phyloP scores from a whole-genome alignment of 2,797 vertebrate genomes.

The Chiloscyllium punctatum region DNA sequence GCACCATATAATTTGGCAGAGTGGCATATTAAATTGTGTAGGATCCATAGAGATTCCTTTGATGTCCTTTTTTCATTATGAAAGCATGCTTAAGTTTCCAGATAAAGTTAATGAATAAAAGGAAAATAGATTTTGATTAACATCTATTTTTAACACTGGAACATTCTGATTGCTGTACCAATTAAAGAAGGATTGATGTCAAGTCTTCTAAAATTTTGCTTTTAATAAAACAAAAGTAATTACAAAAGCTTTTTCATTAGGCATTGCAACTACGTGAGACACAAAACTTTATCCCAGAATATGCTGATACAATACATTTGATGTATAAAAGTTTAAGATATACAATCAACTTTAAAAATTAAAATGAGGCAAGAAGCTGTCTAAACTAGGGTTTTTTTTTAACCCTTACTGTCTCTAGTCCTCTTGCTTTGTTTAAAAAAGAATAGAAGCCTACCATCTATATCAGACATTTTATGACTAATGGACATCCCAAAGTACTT shows the following conservation, averaged over 20 bases:
- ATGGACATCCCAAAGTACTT: not conserved
- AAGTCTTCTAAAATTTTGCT: not conserved
- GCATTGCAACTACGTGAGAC: not conserved
- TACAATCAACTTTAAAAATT: not conserved
- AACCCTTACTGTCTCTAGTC: not conserved
- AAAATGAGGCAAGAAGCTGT: not conserved
- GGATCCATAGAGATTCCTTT: slow-evolving; percentile 19
- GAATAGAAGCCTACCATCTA: not conserved
- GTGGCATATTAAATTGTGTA: not conserved
- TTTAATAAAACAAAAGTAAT: not conserved
- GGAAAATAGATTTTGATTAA: slow-evolving; percentile 28
- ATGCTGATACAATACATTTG: not conserved
- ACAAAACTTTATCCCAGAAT: not conserved
- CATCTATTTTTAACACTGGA: slow-evolving; percentile 5
- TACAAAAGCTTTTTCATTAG: not conserved
- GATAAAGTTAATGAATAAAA: slow-evolving; percentile 32
- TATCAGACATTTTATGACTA: not conserved
- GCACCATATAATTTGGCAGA: not conserved
- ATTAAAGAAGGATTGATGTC: slow-evolving; percentile 8
- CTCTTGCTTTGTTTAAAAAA: not conserved
- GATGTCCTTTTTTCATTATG: slow-evolving; percentile 9
- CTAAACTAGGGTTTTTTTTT: not conserved
- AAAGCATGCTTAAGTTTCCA: slow-evolving; percentile 1
- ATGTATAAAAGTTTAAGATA: not conserved
- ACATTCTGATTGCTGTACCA: not conserved